A percentile compares a stretch with the other conserved stretches of the same genome.
Evolutionary conservation across 2,888 invertebrate species (phyloP).

Genomic region (Hydrotaea cyrtoneurina): DNA sequence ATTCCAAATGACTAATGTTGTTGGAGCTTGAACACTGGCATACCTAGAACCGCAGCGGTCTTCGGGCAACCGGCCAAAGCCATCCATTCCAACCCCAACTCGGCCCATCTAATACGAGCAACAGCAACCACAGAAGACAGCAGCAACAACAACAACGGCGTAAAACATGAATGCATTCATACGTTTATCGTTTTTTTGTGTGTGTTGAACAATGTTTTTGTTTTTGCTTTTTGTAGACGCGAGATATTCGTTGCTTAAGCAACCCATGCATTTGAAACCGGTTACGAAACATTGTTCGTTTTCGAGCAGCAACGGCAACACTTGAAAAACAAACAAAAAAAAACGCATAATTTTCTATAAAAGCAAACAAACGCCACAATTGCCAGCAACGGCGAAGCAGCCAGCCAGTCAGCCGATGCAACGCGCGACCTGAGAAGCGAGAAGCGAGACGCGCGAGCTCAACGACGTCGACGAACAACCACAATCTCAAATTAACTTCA

Average conservation of each 20-base stretch:
- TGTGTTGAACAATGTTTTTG: not conserved
- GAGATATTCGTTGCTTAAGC: not conserved
- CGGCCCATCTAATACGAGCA: not conserved
- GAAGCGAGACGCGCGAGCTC: not conserved
- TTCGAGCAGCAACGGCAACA: slow-evolving; percentile 16
- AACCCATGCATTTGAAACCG: slow-evolving; percentile 62
- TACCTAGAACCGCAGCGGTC: too few species aligned
- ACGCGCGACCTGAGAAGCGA: not conserved
- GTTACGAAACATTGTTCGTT: slow-evolving; percentile 62
- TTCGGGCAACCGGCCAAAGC: too few species aligned
- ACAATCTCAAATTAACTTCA: slow-evolving; percentile 49
- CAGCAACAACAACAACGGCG: not conserved
- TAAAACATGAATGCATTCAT: slow-evolving; percentile 27
- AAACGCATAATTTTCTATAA: slow-evolving; percentile 60
- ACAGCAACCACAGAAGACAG: not conserved
- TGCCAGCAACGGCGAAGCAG: slow-evolving; percentile 15
- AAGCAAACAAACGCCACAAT: slow-evolving; percentile 21
- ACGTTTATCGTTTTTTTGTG: too few species aligned
- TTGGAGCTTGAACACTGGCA: not conserved
- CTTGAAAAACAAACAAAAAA: too few species aligned
- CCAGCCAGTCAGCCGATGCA: slow-evolving; percentile 5
- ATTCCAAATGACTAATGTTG: not conserved
- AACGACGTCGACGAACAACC: slow-evolving; percentile 26
- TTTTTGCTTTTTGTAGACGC: not conserved
- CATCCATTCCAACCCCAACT: not conserved